Conservation (phyloP, 2,888 invertebrate genomes). For the Antheraea assamensis region DNA sequence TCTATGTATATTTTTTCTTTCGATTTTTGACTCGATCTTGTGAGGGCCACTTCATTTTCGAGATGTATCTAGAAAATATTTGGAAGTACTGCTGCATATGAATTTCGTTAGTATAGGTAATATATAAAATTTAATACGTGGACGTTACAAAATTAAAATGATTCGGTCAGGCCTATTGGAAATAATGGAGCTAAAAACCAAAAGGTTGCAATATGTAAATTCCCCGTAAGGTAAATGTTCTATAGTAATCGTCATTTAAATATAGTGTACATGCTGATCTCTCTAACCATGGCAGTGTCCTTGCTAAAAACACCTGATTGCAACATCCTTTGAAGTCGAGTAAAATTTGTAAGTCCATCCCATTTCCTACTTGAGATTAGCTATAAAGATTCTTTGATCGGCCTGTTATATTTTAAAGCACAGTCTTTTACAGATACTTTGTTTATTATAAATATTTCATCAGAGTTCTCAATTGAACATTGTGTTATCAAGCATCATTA, state of each 20-base stretch:
- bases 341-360: neutral
- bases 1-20: no score
- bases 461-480: neutral
- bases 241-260: neutral
- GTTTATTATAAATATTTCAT: neutral
- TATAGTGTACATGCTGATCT: neutral
- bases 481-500: neutral
- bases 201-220: neutral
- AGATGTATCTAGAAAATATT: no score
- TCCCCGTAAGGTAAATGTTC: neutral
- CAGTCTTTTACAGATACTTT: neutral
- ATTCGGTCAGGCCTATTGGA: no score
- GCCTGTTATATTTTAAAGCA: neutral
- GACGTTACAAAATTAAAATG: neutral
- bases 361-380: neutral
- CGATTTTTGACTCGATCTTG: no score
- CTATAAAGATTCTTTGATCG: neutral
- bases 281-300: neutral
- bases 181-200: no score
- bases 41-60: no score
- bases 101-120: no score
- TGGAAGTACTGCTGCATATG: neutral
- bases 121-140: neutral
- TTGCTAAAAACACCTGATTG: constrained; percentile 5
- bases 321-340: constrained; percentile 7